phyloP scores from a whole-genome alignment of 2,888 invertebrate species.

The Drosophila rubida region DNA sequence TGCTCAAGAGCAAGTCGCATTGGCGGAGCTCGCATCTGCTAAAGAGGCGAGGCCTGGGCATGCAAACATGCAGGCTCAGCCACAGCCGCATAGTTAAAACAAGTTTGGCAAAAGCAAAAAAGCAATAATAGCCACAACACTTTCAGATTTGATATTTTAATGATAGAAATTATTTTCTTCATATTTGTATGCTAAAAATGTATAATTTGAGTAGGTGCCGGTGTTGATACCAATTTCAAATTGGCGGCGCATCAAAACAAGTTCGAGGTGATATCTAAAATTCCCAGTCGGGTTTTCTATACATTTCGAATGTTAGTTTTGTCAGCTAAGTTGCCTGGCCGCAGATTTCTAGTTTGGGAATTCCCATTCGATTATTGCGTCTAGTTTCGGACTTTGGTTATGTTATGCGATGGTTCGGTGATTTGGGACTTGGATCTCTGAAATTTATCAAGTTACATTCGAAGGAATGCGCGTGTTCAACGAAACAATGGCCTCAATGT shows the following conservation, averaged over 20 bases:
- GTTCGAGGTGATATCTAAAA: constrained; percentile 58
- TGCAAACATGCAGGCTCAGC: constrained; percentile 27
- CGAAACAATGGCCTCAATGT: constrained; percentile 57
- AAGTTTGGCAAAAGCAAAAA: constrained; percentile 18
- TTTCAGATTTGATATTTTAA: constrained; percentile 39
- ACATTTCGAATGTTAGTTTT: constrained; percentile 46
- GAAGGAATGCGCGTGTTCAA: constrained; percentile 53
- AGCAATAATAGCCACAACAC: not conserved
- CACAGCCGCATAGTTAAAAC: constrained; percentile 23
- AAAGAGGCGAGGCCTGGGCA: constrained; percentile 4
- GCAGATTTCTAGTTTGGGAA: constrained; percentile 74
- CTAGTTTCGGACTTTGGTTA: constrained; percentile 46
- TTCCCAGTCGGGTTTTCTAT: constrained; percentile 54
- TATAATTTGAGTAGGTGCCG: constrained; percentile 41
- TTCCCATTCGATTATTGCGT: constrained; percentile 69
- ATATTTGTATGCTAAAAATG: constrained; percentile 47
- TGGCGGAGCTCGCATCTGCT: constrained; percentile 18
- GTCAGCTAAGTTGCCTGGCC: constrained; percentile 11
- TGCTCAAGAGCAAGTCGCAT: constrained; percentile 43
- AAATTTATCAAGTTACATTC: constrained; percentile 62
- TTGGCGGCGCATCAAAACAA: constrained; percentile 65
- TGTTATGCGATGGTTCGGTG: constrained; percentile 1
- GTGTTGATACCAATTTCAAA: constrained; percentile 29
- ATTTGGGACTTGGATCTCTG: constrained; percentile 18
- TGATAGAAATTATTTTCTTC: constrained; percentile 57